Evolutionary conservation across 2,888 invertebrate species (phyloP).

Genomic region (Macrosiphum euphorbiae): DNA sequence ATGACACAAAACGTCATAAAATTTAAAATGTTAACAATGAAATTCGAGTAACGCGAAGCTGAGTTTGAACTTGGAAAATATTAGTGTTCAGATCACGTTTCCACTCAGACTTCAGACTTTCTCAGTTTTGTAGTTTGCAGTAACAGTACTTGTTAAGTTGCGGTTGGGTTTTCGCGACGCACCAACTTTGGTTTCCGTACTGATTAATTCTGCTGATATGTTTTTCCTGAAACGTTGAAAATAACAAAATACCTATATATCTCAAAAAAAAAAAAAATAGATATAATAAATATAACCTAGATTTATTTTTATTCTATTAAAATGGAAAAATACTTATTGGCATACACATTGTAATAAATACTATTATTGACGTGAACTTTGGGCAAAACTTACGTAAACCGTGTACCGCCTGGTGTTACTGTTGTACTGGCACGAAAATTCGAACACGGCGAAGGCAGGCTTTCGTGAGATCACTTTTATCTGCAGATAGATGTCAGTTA

Average conservation of each 20-base stretch:
- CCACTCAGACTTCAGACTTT: background rate
- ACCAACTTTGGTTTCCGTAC: slow-evolving; percentile 86
- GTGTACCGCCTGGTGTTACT: slow-evolving; percentile 74
- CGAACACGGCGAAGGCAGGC: slow-evolving; percentile 86
- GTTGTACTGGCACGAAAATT: slow-evolving; percentile 81
- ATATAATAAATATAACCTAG: background rate
- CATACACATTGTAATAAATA: background rate
- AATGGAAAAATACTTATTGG: background rate
- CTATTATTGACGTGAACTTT: background rate
- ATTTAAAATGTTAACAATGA: background rate
- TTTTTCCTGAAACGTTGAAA: slow-evolving; percentile 71
- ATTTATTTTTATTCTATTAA: background rate
- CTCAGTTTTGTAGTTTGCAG: slow-evolving; percentile 71
- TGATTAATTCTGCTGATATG: slow-evolving; percentile 86
- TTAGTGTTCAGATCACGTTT: background rate
- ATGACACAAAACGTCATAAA: background rate
- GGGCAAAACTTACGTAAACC: slow-evolving; percentile 73
- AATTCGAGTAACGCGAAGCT: background rate
- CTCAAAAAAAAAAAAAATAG: background rate
- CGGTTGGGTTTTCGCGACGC: slow-evolving; percentile 80
- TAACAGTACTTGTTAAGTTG: slow-evolving; percentile 88
- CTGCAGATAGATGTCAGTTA: slow-evolving; percentile 80
- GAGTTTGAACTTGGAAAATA: background rate
- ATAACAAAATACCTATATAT: background rate
- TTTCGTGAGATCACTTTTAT: slow-evolving; percentile 78